These are phyloP conservation scores for Ochlodes sylvanus DNA, from an alignment of 2,888 invertebrate genomes.

Conservation along the genomic window DNA sequence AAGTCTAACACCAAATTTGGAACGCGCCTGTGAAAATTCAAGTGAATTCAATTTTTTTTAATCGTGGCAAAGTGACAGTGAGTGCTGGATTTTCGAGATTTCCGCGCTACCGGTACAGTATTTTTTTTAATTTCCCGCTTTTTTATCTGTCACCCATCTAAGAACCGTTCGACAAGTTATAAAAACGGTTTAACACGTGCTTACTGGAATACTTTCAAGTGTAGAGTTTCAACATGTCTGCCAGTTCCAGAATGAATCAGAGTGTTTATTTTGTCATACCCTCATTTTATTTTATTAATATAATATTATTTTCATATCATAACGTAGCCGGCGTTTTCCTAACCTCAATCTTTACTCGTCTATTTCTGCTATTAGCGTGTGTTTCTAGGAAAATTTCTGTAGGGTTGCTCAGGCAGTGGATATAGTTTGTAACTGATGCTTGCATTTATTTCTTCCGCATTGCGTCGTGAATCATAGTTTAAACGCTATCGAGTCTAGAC, in stretches of 20 bases:
- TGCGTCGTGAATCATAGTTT: conserved; percentile 53
- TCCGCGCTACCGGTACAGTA: conserved; percentile 76
- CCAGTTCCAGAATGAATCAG: conserved; percentile 67
- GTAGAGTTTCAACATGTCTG: conserved; percentile 81
- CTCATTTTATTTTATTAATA: conserved; percentile 53
- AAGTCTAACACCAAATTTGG: conserved; percentile 58
- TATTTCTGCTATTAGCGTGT: conserved; percentile 30
- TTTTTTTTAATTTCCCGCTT: conserved; percentile 49
- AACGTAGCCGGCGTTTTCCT: conserved; percentile 59
- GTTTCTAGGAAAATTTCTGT: conserved; percentile 29
- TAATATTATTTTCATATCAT: conserved; percentile 50
- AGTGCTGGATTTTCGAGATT: conserved; percentile 69
- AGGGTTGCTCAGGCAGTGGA: conserved; percentile 1
- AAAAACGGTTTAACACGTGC: conserved; percentile 59
- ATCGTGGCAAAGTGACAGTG: conserved; percentile 76
- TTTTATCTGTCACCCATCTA: conserved; percentile 53
- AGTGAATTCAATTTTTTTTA: conserved; percentile 62
- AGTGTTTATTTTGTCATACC: conserved; percentile 60
- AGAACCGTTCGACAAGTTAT: conserved; percentile 21
- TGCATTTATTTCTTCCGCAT: conserved; percentile 50
- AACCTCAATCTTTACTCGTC: conserved; percentile 59
- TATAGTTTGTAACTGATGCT: conserved; percentile 31
- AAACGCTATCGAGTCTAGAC: conserved; percentile 54
- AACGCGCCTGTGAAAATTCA: conserved; percentile 63
- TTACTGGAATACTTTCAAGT: conserved; percentile 70